Evolutionary conservation across 1,140 invertebrate genomes (phyloP), one percentile per base, ranked within the genome.

Genomic region (Frieseomelitta varia): DNA sequence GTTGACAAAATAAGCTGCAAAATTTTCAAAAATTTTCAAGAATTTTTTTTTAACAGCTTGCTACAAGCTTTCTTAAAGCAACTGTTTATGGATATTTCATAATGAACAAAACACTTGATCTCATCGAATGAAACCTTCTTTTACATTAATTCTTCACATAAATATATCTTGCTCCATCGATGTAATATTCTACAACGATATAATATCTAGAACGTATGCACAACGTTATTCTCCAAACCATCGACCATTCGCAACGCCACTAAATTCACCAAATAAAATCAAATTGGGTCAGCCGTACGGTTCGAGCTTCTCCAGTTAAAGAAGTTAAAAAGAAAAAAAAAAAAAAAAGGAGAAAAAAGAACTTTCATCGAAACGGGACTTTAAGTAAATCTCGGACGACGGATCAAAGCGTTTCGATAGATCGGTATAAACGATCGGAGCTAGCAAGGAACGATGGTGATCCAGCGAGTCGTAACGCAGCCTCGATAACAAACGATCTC

Each of bases 401-500:
- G 55, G 24, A 56, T 76, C 74, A 76, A 76, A 76, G 74, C 27
- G 53, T 76, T 76, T 61, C 53, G 14, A 27, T 15, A 14, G 39
- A 71, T 47, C 69, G 69, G 21, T 17, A 51, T 27, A 72, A 51
- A 61, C n/a, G 39, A 72, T 72, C 27, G 72, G 8, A 15, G 39
- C 15, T 17, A 14, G 12, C 34, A 39, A n/a, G 21, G 27, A 30
- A 73, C 71, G 71, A 30, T 55, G n/a, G 10, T 12, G 34, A 63
- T 76, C 34, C 53, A 58, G 30, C 30, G 34, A 15, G 47, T 27
- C 21, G 74, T n/a, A 24, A 39, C 56, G 24, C 56, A 2, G 56
- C 12, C 30, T 3, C 56, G 74, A 76, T 76, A 76, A 76, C 74
- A 77, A 77, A 77, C 74, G 74, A 30, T 67, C 30, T 19, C n/a